phyloP scores from a whole-genome alignment of 2,888 invertebrate species.

The Pterostichus niger region DNA sequence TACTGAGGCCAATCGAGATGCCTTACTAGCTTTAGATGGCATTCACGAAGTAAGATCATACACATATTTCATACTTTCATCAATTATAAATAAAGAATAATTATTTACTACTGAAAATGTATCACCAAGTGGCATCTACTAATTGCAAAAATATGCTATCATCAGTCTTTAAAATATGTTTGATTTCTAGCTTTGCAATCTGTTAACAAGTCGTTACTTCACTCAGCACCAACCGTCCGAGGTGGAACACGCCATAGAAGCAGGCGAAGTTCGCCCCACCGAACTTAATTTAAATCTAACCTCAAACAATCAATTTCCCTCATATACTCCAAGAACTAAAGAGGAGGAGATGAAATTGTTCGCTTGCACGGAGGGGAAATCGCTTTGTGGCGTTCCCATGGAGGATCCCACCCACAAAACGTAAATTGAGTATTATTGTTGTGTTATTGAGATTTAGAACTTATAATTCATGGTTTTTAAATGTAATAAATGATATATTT shows the following conservation, averaged over 20 bases:
- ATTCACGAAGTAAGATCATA: conserved; percentile 76
- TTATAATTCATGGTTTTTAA: conserved; percentile 31
- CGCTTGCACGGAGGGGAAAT: conserved; percentile 73
- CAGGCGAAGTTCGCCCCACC: conserved; percentile 74
- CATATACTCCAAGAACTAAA: background rate
- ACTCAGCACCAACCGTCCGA: conserved; percentile 77
- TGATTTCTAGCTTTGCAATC: conserved; percentile 72
- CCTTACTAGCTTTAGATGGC: conserved; percentile 77
- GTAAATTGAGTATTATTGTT: conserved; percentile 32
- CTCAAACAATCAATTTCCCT: conserved; percentile 3
- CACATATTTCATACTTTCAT: conserved; percentile 69
- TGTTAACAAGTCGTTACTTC: conserved; percentile 75
- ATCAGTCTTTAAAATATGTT: background rate
- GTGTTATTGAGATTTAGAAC: conserved; percentile 17
- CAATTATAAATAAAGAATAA: background rate
- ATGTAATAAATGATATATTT: conserved; percentile 51
- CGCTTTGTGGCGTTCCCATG: conserved; percentile 71
- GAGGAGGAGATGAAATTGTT: conserved; percentile 76
- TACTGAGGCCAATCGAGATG: conserved; percentile 72
- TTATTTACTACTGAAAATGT: too few species aligned
- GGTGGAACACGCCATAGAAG: conserved; percentile 79
- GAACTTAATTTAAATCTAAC: conserved; percentile 61
- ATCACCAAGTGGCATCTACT: background rate
- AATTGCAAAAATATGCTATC: background rate
- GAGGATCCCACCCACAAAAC: conserved; percentile 61